Conservation (phyloP, 1,140 invertebrate species). For the Potamilus streckersoni region DNA sequence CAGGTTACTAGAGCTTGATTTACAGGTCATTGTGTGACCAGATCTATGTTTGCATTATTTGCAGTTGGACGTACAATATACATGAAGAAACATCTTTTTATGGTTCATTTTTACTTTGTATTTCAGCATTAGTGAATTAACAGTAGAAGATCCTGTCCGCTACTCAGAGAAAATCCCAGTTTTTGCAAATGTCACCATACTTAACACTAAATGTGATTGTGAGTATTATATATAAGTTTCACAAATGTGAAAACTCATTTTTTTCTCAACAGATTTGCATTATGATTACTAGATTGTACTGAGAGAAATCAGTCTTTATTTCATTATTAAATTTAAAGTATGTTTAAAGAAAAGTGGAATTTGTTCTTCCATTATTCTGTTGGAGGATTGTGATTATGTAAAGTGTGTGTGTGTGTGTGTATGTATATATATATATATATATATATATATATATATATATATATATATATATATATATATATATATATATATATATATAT, state of each 20-base stretch:
- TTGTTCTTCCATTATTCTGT: no score
- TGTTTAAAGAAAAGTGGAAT: no score
- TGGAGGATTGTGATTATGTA: background rate
- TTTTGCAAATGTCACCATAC: constrained; percentile 71
- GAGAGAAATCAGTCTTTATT: background rate
- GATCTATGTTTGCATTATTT: background rate
- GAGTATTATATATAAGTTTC: constrained; percentile 42
- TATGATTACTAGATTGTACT: background rate
- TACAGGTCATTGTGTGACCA: no score
- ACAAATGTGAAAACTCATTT: background rate
- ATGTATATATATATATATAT: no score
- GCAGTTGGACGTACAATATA: background rate
- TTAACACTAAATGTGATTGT: constrained; percentile 72
- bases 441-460: no score
- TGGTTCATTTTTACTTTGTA: constrained; percentile 8
- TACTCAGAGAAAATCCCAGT: constrained; percentile 72
- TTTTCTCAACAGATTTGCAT: background rate
- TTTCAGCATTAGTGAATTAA: constrained; percentile 72
- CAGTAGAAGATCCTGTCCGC: constrained; percentile 73
- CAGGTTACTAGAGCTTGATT: no score
- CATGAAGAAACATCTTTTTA: background rate
- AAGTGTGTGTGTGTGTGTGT: no score
- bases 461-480: no score
- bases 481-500: no score
- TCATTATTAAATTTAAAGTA: background rate